These are phyloP conservation scores for Dallia pectoralis DNA, from an alignment of 2,797 vertebrate genomes.

Conservation along the genomic window DNA sequence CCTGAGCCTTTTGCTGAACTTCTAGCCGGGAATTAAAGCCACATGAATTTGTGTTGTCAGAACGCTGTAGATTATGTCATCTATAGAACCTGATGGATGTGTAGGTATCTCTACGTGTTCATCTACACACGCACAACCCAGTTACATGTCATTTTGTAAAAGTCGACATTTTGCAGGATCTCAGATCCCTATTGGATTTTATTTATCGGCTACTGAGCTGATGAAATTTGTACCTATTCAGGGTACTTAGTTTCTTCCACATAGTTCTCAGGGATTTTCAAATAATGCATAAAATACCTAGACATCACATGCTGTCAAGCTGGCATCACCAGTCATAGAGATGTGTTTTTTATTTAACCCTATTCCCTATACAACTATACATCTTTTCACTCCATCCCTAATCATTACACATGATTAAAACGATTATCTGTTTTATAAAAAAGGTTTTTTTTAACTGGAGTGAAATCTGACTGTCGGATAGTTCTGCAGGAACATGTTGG, in stretches of 20 bases:
- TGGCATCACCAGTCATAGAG: too few relatives aligned
- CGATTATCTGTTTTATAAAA: too few relatives aligned
- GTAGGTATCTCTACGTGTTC: conserved; percentile 44
- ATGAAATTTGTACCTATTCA: background rate
- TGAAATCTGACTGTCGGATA: too few relatives aligned
- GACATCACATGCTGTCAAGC: background rate
- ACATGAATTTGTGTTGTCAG: conserved; percentile 57
- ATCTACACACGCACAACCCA: background rate
- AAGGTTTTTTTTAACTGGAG: too few relatives aligned
- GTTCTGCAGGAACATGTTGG: too few relatives aligned
- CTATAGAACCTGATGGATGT: background rate
- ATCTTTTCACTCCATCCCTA: too few relatives aligned
- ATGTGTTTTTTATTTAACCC: too few relatives aligned
- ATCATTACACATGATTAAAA: too few relatives aligned
- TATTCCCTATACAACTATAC: too few relatives aligned
- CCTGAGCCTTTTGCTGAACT: conserved; percentile 59
- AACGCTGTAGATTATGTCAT: conserved; percentile 37
- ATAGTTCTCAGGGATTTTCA: background rate
- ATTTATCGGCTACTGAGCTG: background rate
- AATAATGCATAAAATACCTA: background rate
- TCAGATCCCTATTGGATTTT: background rate
- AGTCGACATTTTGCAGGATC: background rate
- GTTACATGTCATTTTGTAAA: background rate
- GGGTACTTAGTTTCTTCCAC: background rate
- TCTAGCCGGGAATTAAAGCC: conserved; percentile 58